phyloP scores from a whole-genome alignment of 1,140 invertebrate species.

The Liolophura sinensis region DNA sequence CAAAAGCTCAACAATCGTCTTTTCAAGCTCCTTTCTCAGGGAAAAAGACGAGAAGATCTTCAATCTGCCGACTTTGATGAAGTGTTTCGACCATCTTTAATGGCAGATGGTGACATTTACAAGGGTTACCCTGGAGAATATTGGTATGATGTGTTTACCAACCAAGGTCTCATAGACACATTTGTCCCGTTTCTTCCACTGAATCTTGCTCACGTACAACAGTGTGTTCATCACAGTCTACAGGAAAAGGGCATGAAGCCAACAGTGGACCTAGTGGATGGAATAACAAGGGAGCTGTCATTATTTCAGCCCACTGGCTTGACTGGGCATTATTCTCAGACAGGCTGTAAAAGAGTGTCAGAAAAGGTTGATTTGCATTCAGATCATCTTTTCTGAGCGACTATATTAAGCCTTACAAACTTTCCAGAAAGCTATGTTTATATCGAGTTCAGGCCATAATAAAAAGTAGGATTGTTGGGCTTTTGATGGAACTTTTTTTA shows the following conservation, averaged over 20 bases:
- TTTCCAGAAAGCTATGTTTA: too few relatives aligned
- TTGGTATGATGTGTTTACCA: slow-evolving; percentile 68
- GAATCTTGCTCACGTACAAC: slow-evolving; percentile 78
- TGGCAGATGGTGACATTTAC: too few relatives aligned
- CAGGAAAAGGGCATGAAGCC: slow-evolving; percentile 32
- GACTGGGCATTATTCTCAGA: slow-evolving; percentile 32
- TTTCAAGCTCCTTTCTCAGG: slow-evolving; percentile 28
- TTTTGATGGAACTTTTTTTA: too few relatives aligned
- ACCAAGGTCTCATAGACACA: slow-evolving; percentile 84
- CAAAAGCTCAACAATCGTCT: slow-evolving; percentile 37
- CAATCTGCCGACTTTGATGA: slow-evolving; percentile 24
- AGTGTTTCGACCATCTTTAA: slow-evolving; percentile 14
- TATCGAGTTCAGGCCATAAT: too few relatives aligned
- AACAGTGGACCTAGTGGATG: slow-evolving; percentile 19
- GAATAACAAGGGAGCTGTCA: slow-evolving; percentile 35
- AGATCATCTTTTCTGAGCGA: too few relatives aligned
- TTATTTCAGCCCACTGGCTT: slow-evolving; percentile 27
- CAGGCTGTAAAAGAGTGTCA: slow-evolving; percentile 48
- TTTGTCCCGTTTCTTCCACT: slow-evolving; percentile 94
- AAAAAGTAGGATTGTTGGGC: too few relatives aligned
- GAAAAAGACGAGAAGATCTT: slow-evolving; percentile 20
- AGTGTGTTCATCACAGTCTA: slow-evolving; percentile 67
- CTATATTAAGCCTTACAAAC: too few relatives aligned
- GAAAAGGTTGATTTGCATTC: slow-evolving; percentile 40
- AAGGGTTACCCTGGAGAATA: slow-evolving; percentile 4